Evolutionary conservation across 2,888 invertebrate species (phyloP), one percentile per base, ranked within the genome.

Genomic region (Galeopsomyia nigrocyanea): DNA sequence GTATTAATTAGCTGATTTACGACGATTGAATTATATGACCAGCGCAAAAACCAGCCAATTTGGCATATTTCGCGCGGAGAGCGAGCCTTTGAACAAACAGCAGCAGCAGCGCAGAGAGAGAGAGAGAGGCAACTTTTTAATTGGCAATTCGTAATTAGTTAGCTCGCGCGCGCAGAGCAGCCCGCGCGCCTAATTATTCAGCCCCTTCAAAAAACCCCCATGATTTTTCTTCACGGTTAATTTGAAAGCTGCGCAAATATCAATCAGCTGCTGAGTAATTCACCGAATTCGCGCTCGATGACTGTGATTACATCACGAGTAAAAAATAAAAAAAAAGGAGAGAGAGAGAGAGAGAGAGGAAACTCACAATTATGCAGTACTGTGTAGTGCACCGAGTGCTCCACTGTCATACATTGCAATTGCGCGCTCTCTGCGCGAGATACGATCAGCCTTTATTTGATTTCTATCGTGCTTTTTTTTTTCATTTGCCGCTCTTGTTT

Each of bases 111-210:
- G n/a, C 58, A 26, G 26, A 26, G 57, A 68, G 79, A 78, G 80
- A 77, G 80, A 75, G 77, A 78, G 80, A 78, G 83, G 80, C 81
- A 86, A 86, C 82, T 86, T 86, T 86, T 85, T 86, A 86, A 86
- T 86, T 86, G 86, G 85, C 82, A 79, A 82, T 82, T 83, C 82
- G 83, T 85, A 85, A 86, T 86, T 86, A 85, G 84, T 84, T 83
- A 5, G 62, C 53, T 1, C 31, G 22, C 51, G 57, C 60, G 56
- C 1, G 17, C 3, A n/a, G n/a, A n/a, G n/a, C 6, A 55, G 31
- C 31, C 39, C 58, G 81, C 81, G 80, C 82, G 80, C 80, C 83
- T 84, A 85, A 85, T 86, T 85, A 85, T 85, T 83, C 85, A 80
- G 7, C 58, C 57, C 16, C 22, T 83, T 83, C 81, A 80, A 26